Evolutionary conservation across 2,113 vertebrate species (phyloP), one percentile per base, ranked within the genome.

Genomic region (Tetraodon nigroviridis): DNA sequence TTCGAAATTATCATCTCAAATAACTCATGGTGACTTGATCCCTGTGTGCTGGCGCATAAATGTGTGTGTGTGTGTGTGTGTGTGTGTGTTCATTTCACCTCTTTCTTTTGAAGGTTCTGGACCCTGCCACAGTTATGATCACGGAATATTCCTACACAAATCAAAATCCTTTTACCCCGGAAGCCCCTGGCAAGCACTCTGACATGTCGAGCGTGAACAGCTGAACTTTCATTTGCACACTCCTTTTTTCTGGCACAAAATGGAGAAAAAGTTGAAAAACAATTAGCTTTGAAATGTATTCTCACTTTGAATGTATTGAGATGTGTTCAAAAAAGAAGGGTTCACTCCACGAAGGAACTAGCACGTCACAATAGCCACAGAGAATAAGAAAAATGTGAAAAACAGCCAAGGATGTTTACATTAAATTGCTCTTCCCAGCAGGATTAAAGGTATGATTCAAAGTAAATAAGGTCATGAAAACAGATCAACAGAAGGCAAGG

Each of bases 201-300:
- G 22, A 18, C 13, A 27, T 16, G 0, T 18, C 70, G 67, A 45
- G 55, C 69, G 64, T 67, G 61, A 48, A 22, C 20, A 55, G 58
- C 60, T 58, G 51, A 48, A 61, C 71, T 69, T 73, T 76, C 64
- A 59, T 49, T 69, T 70, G 55, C 11, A 60, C 46, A 50, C 64
- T 77, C 81, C 58, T 67, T 79, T 6, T 87, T 84, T 64, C 58
- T 60, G 53, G 64, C 80, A 80, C 78, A 67, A 56, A 48, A 71
- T 72, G 27, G 53, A 18, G 60, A 57, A 68, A 42, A 54, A 66
- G 55, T 51, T 46, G 45, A 13, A 73, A 87, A 87, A 82, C 75
- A 86, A 88, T 87, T 83, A 88, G 69, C 81, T 87, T 80, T 80
- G 76, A 71, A 66, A 68, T 74, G 71, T 79, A 71, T 78, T 76